Evolutionary conservation across 2,797 vertebrate species (phyloP), one percentile per base, ranked within the genome.

Genomic region (Apogon hyalosoma): DNA sequence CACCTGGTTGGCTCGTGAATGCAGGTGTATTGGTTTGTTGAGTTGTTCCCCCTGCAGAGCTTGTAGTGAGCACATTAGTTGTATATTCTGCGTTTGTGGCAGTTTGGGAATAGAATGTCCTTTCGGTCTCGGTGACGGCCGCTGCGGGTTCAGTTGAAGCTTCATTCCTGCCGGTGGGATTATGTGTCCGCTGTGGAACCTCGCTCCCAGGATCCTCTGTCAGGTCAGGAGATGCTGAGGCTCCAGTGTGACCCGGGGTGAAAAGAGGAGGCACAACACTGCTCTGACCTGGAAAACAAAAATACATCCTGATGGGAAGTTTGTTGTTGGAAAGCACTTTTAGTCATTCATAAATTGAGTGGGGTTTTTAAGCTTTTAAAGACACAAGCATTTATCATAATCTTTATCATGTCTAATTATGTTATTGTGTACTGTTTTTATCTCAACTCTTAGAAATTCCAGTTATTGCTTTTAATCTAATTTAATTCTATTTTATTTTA

Each of bases 251-350:
- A 70, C 40, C 69, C 11, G 3, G 48, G 47, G 72, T 70, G 43
- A 65, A 11, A 13, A 57, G 59, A 21, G 80, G 21, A 50, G 80
- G 47, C 15, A 61, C 38, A 40, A 63, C 45, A 54, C 50, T 79
- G 55, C 24, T 63, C 59, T 91, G 84, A 65, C 87, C 93, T 93
- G 36, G 13, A 46, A 65, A 24, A 64, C 13, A 3, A 45, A 36
- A 36, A 36, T 3, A 36, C 33, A 36, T 10, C 33, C 9, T 36
- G 9, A 36, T 36, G 33, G 9, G 33, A 36, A 36, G 7, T 36
- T 36, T 36, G 33, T 10, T 9, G 7, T 10, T 36, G 33, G 33
- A 8, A 10, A 36, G 9, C 9, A 36, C 33, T 36, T 36, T 36
- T 10, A 2, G 3, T 21, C 3, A 21, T 21, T 3, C 19, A 36